phyloP scores from a whole-genome alignment of 2,113 vertebrate genomes.

The Empidonax traillii region DNA sequence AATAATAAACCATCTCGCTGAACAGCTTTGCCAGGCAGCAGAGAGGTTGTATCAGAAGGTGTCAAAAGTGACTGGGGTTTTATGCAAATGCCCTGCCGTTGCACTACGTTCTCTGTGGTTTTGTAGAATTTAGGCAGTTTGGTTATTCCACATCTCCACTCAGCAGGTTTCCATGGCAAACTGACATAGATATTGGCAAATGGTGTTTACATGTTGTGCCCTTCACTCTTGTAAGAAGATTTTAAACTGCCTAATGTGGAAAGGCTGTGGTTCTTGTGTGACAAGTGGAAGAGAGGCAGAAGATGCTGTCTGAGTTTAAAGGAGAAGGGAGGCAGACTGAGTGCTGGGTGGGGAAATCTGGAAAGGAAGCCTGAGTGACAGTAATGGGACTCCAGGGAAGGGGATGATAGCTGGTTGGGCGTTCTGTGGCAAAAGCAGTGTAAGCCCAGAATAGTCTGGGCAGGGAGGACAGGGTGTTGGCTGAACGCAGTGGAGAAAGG shows the following conservation, averaged over 20 bases:
- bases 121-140: conserved; percentile 1
- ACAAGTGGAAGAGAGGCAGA: neutral
- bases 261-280: neutral
- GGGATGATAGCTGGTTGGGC: conserved; percentile 7
- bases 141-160: conserved; percentile 4
- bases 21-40: conserved; percentile 11
- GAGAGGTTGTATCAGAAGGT: conserved; percentile 8
- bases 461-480: conserved; percentile 25
- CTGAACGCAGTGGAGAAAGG: neutral
- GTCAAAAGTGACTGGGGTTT: conserved; percentile 18
- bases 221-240: neutral
- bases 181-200: neutral
- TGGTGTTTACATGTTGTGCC: neutral
- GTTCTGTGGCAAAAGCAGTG: neutral
- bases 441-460: conserved; percentile 41
- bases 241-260: neutral
- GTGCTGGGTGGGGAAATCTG: conserved; percentile 7
- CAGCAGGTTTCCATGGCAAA: conserved; percentile 22
- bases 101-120: neutral
- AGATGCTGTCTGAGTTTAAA: conserved; percentile 19
- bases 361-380: conserved; percentile 45
- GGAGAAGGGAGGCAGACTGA: neutral
- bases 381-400: conserved; percentile 50
- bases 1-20: neutral
- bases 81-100: neutral